Evolutionary conservation across 2,113 vertebrate species (phyloP), one percentile per base, ranked within the genome.

Genomic region (Fulmarus glacialis): DNA sequence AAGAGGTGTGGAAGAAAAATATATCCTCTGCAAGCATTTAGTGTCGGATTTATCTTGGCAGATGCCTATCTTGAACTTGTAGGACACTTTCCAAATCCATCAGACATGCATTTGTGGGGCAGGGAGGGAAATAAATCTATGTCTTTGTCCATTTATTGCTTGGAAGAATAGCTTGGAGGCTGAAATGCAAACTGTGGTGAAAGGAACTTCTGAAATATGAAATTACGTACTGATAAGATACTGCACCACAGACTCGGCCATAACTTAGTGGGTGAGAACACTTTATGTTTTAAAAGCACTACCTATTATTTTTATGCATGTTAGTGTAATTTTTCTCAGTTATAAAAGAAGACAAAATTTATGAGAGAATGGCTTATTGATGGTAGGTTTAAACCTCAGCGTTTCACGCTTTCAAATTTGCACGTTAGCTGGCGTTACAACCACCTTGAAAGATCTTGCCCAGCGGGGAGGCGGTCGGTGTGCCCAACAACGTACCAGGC

Each of bases 1-100:
- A 64, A 75, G 64, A 62, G 7, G 18, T 48, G 52, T 45, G 15
- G 15, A 14, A 74, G 50, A 59, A 80, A 71, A 59, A 68, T 38
- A 32, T 15, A 67, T 20, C 34, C 29, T 83, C 34, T 53, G 42
- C n/a, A 34, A 75, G 52, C 21, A 24, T 89, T 84, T 82, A 79
- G 18, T 53, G 32, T 50, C 4, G 4, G 50, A 70, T 86, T 83
- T 90, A 30, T 82, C 91, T 93, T 88, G 58, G 48, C 20, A 88
- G 85, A 82, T 95, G 67, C 38, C 53, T 88, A 24, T 87, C 71
- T 77, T 86, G 45, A 90, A 83, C 58, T 64, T 86, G 73, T 66
- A 81, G 67, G 71, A 73, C 50, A 42, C 40, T 77, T 94, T 94
- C 66, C 66, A 94, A 89, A 84, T 82, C 70, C 52, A 72, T 91